These are phyloP conservation scores for Petrocephalus microphthalmus DNA, from an alignment of 2,113 vertebrate genomes.

Conservation along the genomic window DNA sequence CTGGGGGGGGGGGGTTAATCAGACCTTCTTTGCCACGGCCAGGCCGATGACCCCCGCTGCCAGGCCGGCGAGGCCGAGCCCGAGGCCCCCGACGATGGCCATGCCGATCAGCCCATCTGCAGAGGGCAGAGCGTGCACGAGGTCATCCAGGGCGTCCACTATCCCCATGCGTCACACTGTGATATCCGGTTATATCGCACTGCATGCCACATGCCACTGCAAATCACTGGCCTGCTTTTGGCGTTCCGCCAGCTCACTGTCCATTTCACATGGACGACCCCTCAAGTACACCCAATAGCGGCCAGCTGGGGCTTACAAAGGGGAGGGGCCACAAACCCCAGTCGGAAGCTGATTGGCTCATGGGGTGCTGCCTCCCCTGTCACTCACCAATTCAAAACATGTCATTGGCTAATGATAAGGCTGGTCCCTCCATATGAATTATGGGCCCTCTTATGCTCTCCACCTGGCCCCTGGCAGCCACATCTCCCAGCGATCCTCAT, in stretches of 20 bases:
- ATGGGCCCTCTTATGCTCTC: not conserved
- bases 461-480: not conserved
- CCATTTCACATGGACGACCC: not conserved
- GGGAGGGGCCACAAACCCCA: not conserved
- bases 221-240: not conserved
- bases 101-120: conserved; percentile 84
- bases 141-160: not conserved
- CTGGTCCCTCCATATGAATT: no score
- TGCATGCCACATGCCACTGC: not conserved
- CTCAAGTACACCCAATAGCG: not conserved
- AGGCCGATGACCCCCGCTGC: conserved; percentile 75
- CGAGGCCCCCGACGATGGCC: conserved; percentile 82
- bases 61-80: conserved; percentile 74
- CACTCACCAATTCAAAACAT: not conserved
- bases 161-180: not conserved
- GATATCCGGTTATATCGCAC: no score
- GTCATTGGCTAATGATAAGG: no score
- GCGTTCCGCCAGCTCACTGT: not conserved
- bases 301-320: not conserved
- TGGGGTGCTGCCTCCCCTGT: not conserved
- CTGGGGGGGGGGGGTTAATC: not conserved
- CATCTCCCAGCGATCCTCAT: not conserved
- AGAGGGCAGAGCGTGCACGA: not conserved
- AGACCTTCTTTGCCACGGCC: conserved; percentile 71
- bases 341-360: not conserved